These are phyloP conservation scores for Hirudinaria manillensis DNA, from an alignment of 2,888 invertebrate genomes.

Conservation along the genomic window DNA sequence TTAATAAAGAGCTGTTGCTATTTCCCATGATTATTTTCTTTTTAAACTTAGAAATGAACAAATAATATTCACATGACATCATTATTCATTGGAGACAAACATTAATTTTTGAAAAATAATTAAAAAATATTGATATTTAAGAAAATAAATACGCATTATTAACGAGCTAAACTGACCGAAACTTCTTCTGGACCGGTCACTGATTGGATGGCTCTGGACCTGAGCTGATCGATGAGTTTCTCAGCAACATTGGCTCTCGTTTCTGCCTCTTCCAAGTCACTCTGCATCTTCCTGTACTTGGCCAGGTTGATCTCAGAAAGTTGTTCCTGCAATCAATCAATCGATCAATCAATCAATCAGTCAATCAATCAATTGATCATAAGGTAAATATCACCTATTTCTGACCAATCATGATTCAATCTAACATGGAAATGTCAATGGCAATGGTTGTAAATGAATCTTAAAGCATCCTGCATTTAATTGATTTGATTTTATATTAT, in stretches of 20 bases:
- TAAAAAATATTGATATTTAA: neutral
- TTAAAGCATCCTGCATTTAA: no score
- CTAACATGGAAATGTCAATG: neutral
- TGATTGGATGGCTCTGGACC: slow-evolving; percentile 52
- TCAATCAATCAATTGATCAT: no score
- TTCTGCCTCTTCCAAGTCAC: slow-evolving; percentile 57
- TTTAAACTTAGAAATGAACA: no score
- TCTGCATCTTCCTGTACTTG: slow-evolving; percentile 58
- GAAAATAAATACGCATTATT: neutral
- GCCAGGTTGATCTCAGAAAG: slow-evolving; percentile 57
- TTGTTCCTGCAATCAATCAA: slow-evolving; percentile 51
- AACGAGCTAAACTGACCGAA: slow-evolving; percentile 20
- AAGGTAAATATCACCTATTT: neutral
- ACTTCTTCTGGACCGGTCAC: slow-evolving; percentile 36
- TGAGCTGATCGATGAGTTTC: slow-evolving; percentile 55
- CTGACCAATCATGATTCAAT: neutral
- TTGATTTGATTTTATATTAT: no score
- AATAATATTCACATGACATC: no score
- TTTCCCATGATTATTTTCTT: no score
- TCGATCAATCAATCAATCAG: no score
- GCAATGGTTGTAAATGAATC: no score
- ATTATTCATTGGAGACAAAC: no score
- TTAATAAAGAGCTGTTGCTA: no score
- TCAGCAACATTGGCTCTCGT: slow-evolving; percentile 57
- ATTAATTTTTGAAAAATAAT: neutral